Conservation (phyloP, 1,140 invertebrate genomes). For the Frieseomelitta varia region DNA sequence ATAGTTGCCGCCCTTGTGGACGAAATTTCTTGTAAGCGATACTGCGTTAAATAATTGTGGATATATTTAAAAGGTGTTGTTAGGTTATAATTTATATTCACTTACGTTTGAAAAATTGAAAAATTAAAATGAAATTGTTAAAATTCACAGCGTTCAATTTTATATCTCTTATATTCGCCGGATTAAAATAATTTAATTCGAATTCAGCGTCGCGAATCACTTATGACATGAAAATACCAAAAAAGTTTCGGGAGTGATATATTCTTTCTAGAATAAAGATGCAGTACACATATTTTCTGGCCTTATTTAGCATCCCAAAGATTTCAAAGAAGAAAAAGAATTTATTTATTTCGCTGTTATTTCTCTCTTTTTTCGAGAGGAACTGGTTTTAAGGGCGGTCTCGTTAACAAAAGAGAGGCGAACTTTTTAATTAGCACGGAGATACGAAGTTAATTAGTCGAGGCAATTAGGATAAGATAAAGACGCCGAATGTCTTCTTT, state of each 20-base stretch:
- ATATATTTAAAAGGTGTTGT: background rate
- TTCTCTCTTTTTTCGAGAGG: background rate
- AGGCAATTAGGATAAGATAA: background rate
- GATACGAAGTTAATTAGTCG: background rate
- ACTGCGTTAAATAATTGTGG: background rate
- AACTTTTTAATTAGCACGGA: slow-evolving; percentile 10
- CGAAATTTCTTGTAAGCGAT: background rate
- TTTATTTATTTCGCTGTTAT: background rate
- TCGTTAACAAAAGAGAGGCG: background rate
- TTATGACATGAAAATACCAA: no score
- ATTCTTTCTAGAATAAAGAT: background rate
- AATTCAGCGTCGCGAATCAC: background rate
- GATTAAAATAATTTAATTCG: background rate
- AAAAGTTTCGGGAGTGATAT: background rate
- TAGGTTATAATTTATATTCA: background rate
- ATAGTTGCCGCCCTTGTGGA: background rate
- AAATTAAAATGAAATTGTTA: no score
- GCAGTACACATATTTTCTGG: background rate
- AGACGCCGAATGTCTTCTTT: background rate
- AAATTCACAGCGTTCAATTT: no score
- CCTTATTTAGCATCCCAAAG: background rate
- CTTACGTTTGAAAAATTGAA: background rate
- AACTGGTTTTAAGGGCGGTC: background rate
- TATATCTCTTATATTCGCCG: no score
- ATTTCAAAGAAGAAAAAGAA: background rate